These are phyloP conservation scores for Myioborus melanocephalus DNA, from an alignment of 2,797 vertebrate species.

Conservation along the genomic window DNA sequence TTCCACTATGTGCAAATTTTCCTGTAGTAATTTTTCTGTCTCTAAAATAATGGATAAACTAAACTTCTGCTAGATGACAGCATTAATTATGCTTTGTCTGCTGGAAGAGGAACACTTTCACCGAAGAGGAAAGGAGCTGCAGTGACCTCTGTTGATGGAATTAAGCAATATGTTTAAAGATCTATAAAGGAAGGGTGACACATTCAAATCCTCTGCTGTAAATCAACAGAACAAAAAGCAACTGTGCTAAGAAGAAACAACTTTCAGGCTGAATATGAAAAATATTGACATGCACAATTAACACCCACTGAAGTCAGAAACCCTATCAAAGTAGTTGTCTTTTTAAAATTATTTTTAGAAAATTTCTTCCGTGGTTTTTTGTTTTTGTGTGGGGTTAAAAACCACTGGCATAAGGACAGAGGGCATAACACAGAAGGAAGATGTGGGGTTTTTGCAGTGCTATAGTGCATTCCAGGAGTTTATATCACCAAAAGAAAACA, in stretches of 20 bases:
- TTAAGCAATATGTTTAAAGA: slow-evolving; percentile 42
- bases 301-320: not conserved
- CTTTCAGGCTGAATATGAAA: not conserved
- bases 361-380: not conserved
- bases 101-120: not conserved
- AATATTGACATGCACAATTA: not conserved
- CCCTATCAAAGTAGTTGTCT: not conserved
- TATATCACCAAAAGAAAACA: not conserved
- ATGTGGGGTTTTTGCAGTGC: not conserved
- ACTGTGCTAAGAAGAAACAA: not conserved
- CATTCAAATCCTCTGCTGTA: not conserved
- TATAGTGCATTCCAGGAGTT: not conserved
- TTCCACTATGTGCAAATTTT: not conserved
- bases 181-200: not conserved
- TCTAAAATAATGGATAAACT: not conserved
- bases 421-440: not conserved
- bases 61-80: not conserved
- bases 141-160: slow-evolving; percentile 79
- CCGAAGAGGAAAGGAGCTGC: slow-evolving; percentile 39
- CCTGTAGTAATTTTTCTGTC: not conserved
- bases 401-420: not conserved
- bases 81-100: not conserved
- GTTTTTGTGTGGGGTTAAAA: not conserved
- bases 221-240: not conserved
- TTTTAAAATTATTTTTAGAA: not conserved